Percentiles rank a stretch among this genome's conserved stretches.
Evolutionary conservation across 2,888 invertebrate genomes (phyloP).

Genomic region (Andrena praecox): DNA sequence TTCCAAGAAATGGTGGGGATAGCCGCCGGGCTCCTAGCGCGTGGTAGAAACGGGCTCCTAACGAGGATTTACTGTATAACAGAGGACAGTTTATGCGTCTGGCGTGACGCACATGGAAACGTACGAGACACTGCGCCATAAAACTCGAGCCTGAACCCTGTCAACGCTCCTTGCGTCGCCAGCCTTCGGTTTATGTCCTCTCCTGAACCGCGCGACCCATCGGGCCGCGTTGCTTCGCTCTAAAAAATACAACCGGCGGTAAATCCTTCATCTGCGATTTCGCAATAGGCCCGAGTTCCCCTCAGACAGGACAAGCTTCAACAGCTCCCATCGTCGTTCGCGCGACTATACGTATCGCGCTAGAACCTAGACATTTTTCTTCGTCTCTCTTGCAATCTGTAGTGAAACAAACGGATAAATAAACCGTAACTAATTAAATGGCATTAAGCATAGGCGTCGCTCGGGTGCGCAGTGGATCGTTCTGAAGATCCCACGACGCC

Average conservation of each 20-base stretch:
- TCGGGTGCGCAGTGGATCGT: not conserved
- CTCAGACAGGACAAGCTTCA: no score
- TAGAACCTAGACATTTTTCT: slow-evolving; percentile 16
- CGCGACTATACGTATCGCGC: not conserved
- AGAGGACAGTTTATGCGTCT: not conserved
- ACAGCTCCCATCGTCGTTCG: slow-evolving; percentile 38
- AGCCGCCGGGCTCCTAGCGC: no score
- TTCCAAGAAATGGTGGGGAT: no score
- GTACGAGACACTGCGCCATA: not conserved
- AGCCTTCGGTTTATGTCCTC: not conserved
- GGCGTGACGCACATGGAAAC: not conserved
- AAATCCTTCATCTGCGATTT: not conserved
- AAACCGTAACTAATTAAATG: slow-evolving; percentile 34
- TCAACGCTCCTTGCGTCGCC: not conserved
- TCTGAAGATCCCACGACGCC: not conserved
- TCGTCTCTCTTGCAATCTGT: slow-evolving; percentile 29
- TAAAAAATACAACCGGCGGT: no score
- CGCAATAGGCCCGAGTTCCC: not conserved
- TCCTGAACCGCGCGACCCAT: no score
- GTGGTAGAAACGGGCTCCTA: no score
- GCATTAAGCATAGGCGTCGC: slow-evolving; percentile 9
- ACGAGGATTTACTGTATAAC: no score
- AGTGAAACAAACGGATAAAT: slow-evolving; percentile 1
- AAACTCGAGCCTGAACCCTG: not conserved
- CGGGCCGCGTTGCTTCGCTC: no score